phyloP scores from a whole-genome alignment of 2,797 vertebrate genomes.

The Karalla daura region DNA sequence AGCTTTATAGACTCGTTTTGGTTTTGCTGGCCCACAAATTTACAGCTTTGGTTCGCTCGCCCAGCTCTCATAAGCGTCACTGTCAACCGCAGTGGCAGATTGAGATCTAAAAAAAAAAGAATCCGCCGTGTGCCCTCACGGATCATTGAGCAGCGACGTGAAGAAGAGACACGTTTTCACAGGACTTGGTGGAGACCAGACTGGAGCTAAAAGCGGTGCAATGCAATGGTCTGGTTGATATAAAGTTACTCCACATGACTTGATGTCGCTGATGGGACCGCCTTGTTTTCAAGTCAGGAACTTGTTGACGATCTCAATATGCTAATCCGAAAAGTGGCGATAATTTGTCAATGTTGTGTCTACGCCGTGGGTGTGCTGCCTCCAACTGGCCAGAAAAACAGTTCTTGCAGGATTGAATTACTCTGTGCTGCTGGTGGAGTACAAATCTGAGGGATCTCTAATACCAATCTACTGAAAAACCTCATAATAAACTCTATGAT shows the following conservation, averaged over 20 bases:
- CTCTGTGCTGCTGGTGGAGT: constrained; percentile 10
- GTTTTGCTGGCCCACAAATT: neutral
- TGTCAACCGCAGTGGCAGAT: neutral
- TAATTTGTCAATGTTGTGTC: neutral
- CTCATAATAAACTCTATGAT: constrained; percentile 23
- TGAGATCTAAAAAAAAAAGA: neutral
- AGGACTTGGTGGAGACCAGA: neutral
- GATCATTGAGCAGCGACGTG: neutral
- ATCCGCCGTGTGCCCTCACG: neutral
- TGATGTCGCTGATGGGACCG: too few relatives aligned
- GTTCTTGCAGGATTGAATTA: neutral
- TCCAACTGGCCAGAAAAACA: neutral
- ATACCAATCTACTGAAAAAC: constrained; percentile 24
- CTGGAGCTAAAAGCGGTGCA: neutral
- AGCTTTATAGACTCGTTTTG: neutral
- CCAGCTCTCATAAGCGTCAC: neutral
- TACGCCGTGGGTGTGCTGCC: neutral
- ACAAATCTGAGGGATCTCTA: constrained; percentile 21
- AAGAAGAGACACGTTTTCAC: neutral
- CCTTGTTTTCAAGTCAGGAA: too few relatives aligned
- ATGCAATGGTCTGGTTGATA: neutral
- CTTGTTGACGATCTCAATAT: too few relatives aligned
- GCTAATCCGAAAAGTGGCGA: neutral
- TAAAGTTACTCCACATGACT: too few relatives aligned
- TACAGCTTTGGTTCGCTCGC: neutral